A percentile compares a stretch with the other conserved stretches of the same genome.
Evolutionary conservation across 2,113 vertebrate genomes (phyloP).

Genomic region (Leucopsar rothschildi): DNA sequence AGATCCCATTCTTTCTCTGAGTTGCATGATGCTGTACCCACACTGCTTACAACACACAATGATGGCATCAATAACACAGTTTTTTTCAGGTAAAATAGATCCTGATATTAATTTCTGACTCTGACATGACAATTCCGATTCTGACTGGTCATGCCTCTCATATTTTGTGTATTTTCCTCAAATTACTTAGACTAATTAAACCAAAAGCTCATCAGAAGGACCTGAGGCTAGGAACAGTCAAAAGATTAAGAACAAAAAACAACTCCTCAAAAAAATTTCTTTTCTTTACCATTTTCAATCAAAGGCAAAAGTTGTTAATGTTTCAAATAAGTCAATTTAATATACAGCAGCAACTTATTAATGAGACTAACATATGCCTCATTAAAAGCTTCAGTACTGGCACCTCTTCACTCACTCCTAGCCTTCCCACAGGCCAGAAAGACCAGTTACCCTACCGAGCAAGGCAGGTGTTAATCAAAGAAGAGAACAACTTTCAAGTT

Average conservation of each 20-base stretch:
- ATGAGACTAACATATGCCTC: not conserved
- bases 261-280: rapidly evolving
- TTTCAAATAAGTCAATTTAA: not conserved
- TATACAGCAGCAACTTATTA: not conserved
- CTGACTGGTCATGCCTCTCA: not conserved
- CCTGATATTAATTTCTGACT: not conserved
- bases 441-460: not conserved
- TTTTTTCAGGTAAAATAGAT: not conserved
- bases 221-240: not conserved
- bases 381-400: not conserved
- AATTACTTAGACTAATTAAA: not conserved
- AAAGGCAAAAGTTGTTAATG: not conserved
- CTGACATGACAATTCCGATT: not conserved
- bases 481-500: not conserved
- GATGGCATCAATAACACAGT: not conserved
- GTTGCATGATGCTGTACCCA: not conserved
- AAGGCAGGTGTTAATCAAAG: not conserved
- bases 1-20: not conserved
- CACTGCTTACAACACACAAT: not conserved
- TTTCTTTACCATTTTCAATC: not conserved
- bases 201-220: not conserved
- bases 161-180: not conserved
- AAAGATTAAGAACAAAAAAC: not conserved
- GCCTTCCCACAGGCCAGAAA: not conserved
- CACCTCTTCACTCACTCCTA: not conserved